A percentile compares a stretch with the other conserved stretches of the same genome.
phyloP scores from a whole-genome alignment of 2,888 invertebrate genomes.

The Brenthis ino region DNA sequence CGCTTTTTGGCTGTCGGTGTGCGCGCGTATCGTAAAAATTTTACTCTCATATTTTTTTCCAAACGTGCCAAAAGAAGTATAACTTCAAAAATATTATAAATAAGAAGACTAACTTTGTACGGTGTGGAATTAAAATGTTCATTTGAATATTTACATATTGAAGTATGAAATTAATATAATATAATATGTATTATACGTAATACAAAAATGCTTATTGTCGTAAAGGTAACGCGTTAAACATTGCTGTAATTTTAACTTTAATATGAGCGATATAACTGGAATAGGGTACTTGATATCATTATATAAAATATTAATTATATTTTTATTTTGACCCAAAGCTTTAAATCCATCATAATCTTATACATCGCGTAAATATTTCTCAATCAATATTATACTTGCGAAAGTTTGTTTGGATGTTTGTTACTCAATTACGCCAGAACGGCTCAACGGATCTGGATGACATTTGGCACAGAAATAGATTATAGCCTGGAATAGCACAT shows the following conservation, averaged over 20 bases:
- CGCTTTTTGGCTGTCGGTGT: too few species aligned
- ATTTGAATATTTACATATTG: constrained; percentile 54
- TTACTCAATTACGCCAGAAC: too few species aligned
- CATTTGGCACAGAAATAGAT: too few species aligned
- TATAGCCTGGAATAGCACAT: too few species aligned
- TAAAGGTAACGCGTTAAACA: constrained; percentile 50
- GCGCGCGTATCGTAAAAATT: too few species aligned
- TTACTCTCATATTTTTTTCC: too few species aligned
- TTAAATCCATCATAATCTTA: too few species aligned
- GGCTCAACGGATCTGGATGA: too few species aligned
- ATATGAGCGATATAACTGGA: not conserved
- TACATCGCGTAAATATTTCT: too few species aligned
- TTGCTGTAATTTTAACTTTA: not conserved
- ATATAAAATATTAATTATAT: not conserved
- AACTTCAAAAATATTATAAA: constrained; percentile 43
- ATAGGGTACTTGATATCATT: constrained; percentile 22
- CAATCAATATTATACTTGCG: too few species aligned
- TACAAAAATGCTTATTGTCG: constrained; percentile 76
- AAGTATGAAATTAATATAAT: constrained; percentile 24
- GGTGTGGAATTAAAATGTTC: constrained; percentile 50
- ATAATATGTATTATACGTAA: constrained; percentile 51
- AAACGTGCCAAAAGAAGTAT: too few species aligned
- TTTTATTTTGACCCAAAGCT: not conserved
- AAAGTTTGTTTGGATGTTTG: too few species aligned
- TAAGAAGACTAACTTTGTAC: constrained; percentile 56